Evolutionary conservation across 2,113 vertebrate genomes (phyloP).

Genomic region (Cettia cetti): DNA sequence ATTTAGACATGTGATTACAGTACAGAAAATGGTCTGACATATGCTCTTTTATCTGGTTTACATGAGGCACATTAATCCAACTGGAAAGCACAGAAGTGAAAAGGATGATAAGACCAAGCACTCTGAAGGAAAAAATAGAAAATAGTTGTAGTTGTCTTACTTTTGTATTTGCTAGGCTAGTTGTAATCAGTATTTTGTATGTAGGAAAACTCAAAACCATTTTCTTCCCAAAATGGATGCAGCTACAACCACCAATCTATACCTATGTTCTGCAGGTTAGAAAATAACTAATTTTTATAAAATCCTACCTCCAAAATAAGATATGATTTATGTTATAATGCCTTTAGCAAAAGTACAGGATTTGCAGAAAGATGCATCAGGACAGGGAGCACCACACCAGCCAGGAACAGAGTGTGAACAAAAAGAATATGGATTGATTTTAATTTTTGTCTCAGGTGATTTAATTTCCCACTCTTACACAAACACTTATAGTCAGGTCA

Average conservation of each 20-base stretch:
- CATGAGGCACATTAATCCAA: slow-evolving; percentile 48
- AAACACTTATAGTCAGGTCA: not conserved
- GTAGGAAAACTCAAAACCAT: not conserved
- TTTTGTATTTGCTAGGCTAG: not conserved
- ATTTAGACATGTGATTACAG: slow-evolving; percentile 62
- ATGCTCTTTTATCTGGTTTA: slow-evolving; percentile 61
- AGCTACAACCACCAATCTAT: not conserved
- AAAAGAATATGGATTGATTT: not conserved
- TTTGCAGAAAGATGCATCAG: not conserved
- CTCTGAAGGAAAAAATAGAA: not conserved
- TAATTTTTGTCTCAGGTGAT: not conserved
- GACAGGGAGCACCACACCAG: not conserved
- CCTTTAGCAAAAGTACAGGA: not conserved
- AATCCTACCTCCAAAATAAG: not conserved
- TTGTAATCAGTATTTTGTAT: not conserved
- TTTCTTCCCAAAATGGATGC: not conserved
- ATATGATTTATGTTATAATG: not conserved
- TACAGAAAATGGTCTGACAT: slow-evolving; percentile 62
- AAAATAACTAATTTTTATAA: not conserved
- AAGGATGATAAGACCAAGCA: not conserved
- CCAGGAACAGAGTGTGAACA: not conserved
- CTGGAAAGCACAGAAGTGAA: slow-evolving; percentile 3
- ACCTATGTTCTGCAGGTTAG: not conserved
- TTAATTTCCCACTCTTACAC: slow-evolving; percentile 21
- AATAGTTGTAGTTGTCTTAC: not conserved